These are phyloP conservation scores for Gastracanthus pulcherrimus DNA, from an alignment of 2,888 invertebrate species.

Conservation along the genomic window DNA sequence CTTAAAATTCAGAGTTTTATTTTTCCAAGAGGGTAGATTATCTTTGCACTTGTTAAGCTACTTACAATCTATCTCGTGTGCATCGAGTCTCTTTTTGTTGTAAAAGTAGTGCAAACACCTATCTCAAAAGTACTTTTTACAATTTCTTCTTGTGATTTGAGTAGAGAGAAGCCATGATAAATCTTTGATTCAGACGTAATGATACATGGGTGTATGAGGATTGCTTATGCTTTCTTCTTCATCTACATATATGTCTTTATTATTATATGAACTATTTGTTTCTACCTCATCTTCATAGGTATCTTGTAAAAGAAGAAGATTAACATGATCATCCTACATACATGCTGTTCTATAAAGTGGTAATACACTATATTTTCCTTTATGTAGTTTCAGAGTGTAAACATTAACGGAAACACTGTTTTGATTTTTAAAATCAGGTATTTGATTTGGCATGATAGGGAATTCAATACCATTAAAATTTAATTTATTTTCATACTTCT, in stretches of 20 bases:
- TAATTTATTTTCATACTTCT: conserved; percentile 39
- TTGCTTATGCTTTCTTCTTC: conserved; percentile 39
- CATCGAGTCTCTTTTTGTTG: not conserved
- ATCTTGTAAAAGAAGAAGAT: conserved; percentile 42
- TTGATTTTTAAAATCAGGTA: conserved; percentile 38
- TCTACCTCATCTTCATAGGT: conserved; percentile 49
- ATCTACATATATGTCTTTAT: not conserved
- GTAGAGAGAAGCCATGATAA: conserved; percentile 55
- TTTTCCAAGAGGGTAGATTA: not conserved
- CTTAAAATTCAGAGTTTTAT: not conserved
- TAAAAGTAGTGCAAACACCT: not conserved
- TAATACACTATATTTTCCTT: not conserved
- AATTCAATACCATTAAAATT: conserved; percentile 61
- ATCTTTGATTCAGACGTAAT: conserved; percentile 31
- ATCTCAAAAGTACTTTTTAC: not conserved
- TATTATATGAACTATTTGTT: not conserved
- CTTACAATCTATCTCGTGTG: not conserved
- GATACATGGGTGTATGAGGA: not conserved
- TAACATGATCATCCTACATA: conserved; percentile 59
- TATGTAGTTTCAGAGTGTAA: not conserved
- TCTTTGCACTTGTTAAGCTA: not conserved
- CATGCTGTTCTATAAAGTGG: not conserved
- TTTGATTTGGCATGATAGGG: conserved; percentile 57
- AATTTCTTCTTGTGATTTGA: too few species aligned
- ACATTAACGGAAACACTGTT: not conserved